These are phyloP conservation scores for Agrotis ipsilon DNA, from an alignment of 2,888 invertebrate species.

Conservation along the genomic window DNA sequence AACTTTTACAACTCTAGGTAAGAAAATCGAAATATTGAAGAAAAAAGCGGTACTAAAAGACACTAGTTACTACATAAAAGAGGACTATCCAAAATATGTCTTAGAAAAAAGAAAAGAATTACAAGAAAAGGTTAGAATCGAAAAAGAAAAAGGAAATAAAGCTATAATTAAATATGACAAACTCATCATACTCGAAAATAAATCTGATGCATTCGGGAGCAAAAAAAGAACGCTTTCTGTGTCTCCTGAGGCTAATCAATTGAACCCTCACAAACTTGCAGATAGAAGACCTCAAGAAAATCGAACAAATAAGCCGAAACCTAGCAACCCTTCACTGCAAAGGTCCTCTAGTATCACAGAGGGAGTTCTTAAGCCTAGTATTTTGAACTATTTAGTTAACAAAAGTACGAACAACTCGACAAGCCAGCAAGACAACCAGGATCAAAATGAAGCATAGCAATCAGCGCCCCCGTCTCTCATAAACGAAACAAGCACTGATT, in stretches of 20 bases:
- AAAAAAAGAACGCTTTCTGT: neutral
- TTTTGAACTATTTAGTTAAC: neutral
- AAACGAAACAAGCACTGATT: too few species aligned
- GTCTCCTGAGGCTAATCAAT: neutral
- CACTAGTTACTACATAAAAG: neutral
- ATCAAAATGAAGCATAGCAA: neutral
- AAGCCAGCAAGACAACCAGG: neutral
- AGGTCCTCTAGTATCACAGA: neutral
- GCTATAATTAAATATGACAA: neutral
- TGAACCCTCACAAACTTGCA: neutral
- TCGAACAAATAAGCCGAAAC: neutral
- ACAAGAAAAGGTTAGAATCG: neutral
- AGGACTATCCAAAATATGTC: neutral
- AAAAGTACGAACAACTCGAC: neutral
- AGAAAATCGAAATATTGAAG: neutral
- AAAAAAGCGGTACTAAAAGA: neutral
- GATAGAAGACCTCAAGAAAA: conserved; percentile 6
- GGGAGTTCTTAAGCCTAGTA: neutral
- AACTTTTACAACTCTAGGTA: neutral
- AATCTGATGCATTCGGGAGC: too few species aligned
- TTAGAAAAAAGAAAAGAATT: conserved; percentile 2
- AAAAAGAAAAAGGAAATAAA: neutral
- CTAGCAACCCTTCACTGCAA: neutral
- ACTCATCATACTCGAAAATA: neutral
- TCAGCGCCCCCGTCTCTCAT: neutral